These are phyloP conservation scores for Acipenser ruthenus DNA, from an alignment of 2,797 vertebrate genomes.

Conservation along the genomic window DNA sequence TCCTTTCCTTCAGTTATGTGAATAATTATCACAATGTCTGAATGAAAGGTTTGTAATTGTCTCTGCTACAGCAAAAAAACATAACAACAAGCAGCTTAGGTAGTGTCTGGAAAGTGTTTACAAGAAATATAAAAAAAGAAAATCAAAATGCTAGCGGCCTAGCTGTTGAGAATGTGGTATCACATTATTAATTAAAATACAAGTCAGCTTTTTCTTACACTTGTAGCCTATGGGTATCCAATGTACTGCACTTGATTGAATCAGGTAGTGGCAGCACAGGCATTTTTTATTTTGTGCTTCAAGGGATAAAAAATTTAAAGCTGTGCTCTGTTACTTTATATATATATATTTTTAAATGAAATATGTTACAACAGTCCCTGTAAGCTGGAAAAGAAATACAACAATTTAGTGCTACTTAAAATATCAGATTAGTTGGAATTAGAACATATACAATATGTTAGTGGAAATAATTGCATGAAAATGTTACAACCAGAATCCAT, in stretches of 20 bases:
- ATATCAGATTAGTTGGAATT: constrained; percentile 1
- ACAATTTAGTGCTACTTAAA: neutral
- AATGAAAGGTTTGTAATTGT: too few species aligned
- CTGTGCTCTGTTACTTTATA: constrained; percentile 68
- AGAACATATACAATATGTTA: neutral
- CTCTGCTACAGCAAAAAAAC: too few species aligned
- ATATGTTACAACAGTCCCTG: constrained; percentile 49
- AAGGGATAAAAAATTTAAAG: constrained; percentile 83
- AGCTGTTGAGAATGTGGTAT: constrained; percentile 77
- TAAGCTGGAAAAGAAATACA: constrained; percentile 32
- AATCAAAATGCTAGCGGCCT: constrained; percentile 70
- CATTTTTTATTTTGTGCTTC: constrained; percentile 84
- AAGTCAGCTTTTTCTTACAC: constrained; percentile 69
- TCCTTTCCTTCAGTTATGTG: too few species aligned
- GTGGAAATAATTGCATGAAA: neutral
- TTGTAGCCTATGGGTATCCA: constrained; percentile 90
- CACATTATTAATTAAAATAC: constrained; percentile 97
- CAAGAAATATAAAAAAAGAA: constrained; percentile 71
- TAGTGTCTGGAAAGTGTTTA: constrained; percentile 82
- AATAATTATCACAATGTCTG: too few species aligned
- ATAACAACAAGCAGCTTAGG: constrained; percentile 49
- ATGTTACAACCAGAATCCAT: too few species aligned
- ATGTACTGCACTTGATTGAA: constrained; percentile 95
- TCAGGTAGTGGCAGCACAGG: constrained; percentile 81
- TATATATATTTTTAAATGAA: constrained; percentile 59